A percentile compares a stretch with the other conserved stretches of the same genome.
Evolutionary conservation across 1,140 invertebrate genomes (phyloP).

Genomic region (Liolophura sinensis): DNA sequence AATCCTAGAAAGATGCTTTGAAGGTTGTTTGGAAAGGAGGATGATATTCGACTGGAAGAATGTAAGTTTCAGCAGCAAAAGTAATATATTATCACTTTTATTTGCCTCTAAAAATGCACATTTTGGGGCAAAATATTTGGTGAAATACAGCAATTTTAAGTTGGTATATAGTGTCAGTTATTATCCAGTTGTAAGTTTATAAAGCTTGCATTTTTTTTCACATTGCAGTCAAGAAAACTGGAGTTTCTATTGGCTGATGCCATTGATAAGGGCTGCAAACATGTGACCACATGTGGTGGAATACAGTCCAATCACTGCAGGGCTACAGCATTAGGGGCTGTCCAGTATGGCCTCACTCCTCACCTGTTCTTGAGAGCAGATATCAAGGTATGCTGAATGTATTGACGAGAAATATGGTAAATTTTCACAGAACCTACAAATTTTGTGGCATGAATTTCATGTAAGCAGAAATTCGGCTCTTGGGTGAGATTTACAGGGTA

Average conservation of each 20-base stretch:
- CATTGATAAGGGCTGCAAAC: slow-evolving; percentile 30
- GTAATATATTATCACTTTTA: slow-evolving; percentile 6
- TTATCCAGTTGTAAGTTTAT: slow-evolving; percentile 8
- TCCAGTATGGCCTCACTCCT: slow-evolving; percentile 36
- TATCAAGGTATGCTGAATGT: slow-evolving; percentile 21
- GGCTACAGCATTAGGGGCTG: slow-evolving; percentile 33
- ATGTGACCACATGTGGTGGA: slow-evolving; percentile 50
- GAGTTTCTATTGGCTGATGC: slow-evolving; percentile 53
- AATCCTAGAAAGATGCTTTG: too few relatives aligned
- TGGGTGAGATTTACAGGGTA: too few relatives aligned
- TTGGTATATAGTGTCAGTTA: slow-evolving; percentile 8
- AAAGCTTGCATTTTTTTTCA: slow-evolving; percentile 13
- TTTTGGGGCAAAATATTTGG: slow-evolving; percentile 11
- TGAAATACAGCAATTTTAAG: slow-evolving; percentile 14
- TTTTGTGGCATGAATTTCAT: too few relatives aligned
- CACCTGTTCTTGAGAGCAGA: slow-evolving; percentile 43
- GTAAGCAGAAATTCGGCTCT: too few relatives aligned
- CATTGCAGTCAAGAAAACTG: slow-evolving; percentile 43
- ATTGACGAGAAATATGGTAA: not conserved
- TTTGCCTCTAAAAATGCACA: slow-evolving; percentile 13
- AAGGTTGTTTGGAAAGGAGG: not conserved
- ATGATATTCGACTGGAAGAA: not conserved
- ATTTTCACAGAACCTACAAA: too few relatives aligned
- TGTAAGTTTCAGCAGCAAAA: too few relatives aligned
- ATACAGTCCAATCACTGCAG: slow-evolving; percentile 52